Percentiles rank a stretch among this genome's conserved stretches.
These are phyloP conservation scores for Camarhynchus parvulus DNA, from an alignment of 2,113 vertebrate species.

Conservation along the genomic window DNA sequence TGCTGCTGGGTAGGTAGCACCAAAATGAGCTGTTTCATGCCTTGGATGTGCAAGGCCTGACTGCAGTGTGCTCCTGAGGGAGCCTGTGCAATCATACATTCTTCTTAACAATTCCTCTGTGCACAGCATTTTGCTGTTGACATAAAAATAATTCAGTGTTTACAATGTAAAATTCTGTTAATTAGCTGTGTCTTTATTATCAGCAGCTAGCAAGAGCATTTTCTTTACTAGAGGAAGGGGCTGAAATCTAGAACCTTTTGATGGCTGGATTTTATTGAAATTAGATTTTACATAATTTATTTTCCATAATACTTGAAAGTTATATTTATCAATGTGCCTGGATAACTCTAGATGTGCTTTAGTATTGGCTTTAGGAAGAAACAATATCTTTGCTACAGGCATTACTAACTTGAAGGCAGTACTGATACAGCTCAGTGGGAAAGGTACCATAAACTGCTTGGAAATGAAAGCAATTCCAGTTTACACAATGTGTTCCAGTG, in stretches of 20 bases:
- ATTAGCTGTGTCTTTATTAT: not conserved
- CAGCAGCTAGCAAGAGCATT: not conserved
- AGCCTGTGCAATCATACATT: rapidly evolving
- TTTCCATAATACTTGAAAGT: not conserved
- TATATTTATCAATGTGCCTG: not conserved
- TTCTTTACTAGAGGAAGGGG: not conserved
- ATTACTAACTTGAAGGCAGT: not conserved
- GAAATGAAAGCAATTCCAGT: not conserved
- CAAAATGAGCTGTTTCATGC: not conserved
- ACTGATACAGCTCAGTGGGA: not conserved
- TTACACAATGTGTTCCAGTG: not conserved
- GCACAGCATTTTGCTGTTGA: not conserved
- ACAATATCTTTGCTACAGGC: not conserved
- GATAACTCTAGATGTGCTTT: not conserved
- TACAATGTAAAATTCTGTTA: not conserved
- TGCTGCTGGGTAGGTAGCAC: not conserved
- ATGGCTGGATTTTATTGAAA: not conserved
- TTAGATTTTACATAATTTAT: not conserved
- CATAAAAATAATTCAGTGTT: not conserved
- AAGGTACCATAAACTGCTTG: not conserved
- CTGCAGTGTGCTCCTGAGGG: not conserved
- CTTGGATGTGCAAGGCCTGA: not conserved
- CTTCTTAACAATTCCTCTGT: not conserved
- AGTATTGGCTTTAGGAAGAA: not conserved
- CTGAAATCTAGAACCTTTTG: not conserved